A percentile compares a stretch with the other conserved stretches of the same genome.
Evolutionary conservation across 1,140 invertebrate species (phyloP).

Genomic region (Brachionus rubens): DNA sequence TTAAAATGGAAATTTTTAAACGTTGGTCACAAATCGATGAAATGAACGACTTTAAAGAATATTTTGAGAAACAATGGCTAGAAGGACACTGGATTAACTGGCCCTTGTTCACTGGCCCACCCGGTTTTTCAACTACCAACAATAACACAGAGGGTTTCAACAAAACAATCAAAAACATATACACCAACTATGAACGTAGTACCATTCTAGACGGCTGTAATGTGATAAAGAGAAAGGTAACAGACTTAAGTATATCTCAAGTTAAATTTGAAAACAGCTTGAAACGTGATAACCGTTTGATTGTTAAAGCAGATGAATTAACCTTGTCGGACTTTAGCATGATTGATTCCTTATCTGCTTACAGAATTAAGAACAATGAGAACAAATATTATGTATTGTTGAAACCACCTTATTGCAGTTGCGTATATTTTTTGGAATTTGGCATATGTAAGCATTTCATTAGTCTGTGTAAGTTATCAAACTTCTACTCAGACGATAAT

Average conservation of each 20-base stretch:
- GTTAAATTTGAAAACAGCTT: too few species aligned
- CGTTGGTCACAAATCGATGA: neutral
- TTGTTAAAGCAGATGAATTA: too few species aligned
- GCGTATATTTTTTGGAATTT: constrained; percentile 9
- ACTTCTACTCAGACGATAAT: too few species aligned
- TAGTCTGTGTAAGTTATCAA: too few species aligned
- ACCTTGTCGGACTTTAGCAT: too few species aligned
- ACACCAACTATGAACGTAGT: neutral
- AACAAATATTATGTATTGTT: constrained; percentile 23
- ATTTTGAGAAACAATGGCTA: neutral
- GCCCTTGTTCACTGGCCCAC: neutral
- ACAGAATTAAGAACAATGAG: neutral
- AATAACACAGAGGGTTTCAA: neutral
- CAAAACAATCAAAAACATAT: constrained; percentile 10
- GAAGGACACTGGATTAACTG: constrained; percentile 12
- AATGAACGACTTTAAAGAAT: neutral
- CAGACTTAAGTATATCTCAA: neutral
- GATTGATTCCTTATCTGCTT: neutral
- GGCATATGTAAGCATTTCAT: neutral
- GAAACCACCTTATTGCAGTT: neutral
- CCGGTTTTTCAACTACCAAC: neutral
- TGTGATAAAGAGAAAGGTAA: neutral
- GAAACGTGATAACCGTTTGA: too few species aligned
- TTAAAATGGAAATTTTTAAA: neutral
- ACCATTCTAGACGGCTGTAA: neutral